Conservation (phyloP, 92 coral and sea anemone species). For the Nematostella vectensis region DNA sequence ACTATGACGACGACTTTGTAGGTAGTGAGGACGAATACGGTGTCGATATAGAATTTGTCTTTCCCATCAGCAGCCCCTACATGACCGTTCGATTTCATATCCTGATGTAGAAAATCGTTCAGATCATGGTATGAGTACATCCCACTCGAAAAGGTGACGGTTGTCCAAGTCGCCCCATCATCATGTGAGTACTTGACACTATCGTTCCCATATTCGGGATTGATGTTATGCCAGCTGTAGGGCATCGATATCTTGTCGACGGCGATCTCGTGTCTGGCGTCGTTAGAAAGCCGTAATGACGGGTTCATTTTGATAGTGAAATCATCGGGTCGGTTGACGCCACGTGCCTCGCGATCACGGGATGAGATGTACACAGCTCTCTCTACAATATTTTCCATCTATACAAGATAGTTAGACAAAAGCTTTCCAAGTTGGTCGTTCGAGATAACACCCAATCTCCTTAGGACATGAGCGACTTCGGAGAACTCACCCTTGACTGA, state of each 20-base stretch:
- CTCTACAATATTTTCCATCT: background rate
- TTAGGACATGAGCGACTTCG: conserved; percentile 5
- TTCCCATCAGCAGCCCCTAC: background rate
- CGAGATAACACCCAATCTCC: background rate
- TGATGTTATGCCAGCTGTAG: conserved; percentile 17
- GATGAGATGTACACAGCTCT: conserved; percentile 18
- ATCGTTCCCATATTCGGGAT: conserved; percentile 1
- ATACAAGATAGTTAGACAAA: conserved; percentile 11
- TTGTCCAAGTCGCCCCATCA: background rate
- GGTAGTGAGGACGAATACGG: conserved; percentile 9
- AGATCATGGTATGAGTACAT: conserved; percentile 11
- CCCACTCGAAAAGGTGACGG: conserved; percentile 5
- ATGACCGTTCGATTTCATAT: conserved; percentile 1
- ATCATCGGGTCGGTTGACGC: conserved; percentile 6
- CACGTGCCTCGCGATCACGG: conserved; percentile 5
- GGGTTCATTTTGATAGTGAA: conserved; percentile 20
- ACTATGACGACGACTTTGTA: conserved; percentile 7
- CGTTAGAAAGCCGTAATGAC: background rate
- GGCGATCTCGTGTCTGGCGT: conserved; percentile 12
- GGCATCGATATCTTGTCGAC: conserved; percentile 16
- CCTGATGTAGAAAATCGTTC: conserved; percentile 16
- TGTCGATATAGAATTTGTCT: background rate
- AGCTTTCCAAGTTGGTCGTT: conserved; percentile 5
- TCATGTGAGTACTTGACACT: background rate
- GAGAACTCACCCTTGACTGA: conserved; percentile 5